Conservation (phyloP, 2,113 vertebrate species). For the Nyctereutes procyonoides region DNA sequence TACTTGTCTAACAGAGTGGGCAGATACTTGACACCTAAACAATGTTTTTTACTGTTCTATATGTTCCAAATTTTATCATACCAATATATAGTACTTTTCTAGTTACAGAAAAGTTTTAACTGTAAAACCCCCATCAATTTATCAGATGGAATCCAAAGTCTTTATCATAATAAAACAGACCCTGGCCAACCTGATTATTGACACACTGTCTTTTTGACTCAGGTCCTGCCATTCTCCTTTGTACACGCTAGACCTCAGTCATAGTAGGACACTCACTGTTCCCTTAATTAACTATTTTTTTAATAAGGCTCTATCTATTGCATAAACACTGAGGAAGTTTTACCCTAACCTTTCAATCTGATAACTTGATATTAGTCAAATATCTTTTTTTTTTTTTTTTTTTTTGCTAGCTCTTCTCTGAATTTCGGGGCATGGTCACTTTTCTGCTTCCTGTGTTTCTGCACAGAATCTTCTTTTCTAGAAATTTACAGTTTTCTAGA, state of each 20-base stretch:
- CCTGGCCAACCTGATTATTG: background rate
- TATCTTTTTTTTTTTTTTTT: too few relatives aligned
- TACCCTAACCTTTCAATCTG: background rate
- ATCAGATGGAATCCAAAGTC: background rate
- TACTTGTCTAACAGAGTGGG: background rate
- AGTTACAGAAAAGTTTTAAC: background rate
- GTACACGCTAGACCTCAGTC: fast-evolving
- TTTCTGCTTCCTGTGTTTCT: background rate
- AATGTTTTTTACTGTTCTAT: background rate
- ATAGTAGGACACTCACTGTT: background rate
- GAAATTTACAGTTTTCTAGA: background rate
- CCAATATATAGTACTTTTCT: background rate
- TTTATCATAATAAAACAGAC: background rate
- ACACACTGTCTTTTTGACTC: background rate
- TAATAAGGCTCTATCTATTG: background rate
- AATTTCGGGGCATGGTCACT: fast-evolving
- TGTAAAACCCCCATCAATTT: background rate
- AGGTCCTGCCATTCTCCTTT: background rate
- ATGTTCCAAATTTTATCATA: background rate
- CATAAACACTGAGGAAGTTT: background rate
- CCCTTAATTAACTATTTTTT: background rate
- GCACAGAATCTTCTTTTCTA: background rate
- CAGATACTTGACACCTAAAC: background rate
- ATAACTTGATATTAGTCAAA: background rate
- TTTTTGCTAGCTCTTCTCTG: background rate